Conservation (phyloP, 64 coral and sea anemone species). For the Anthopleura sola region DNA sequence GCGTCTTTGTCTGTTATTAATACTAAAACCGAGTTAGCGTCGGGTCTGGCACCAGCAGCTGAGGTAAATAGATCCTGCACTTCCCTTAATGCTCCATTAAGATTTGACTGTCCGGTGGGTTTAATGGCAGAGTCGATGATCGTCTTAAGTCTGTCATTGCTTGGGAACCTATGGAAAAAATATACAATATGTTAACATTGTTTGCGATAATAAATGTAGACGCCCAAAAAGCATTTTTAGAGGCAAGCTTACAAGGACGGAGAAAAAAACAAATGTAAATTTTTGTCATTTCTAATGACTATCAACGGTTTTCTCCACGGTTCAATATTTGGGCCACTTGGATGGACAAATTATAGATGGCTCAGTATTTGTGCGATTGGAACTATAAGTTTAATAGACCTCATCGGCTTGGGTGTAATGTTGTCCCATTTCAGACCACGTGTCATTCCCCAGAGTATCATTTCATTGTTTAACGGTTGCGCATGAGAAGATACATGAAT, state of each 20-base stretch:
- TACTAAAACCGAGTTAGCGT: conserved; percentile 38
- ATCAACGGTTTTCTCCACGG: neutral
- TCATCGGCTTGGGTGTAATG: too few relatives aligned
- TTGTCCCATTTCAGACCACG: too few relatives aligned
- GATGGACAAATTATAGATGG: neutral
- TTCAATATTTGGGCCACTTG: neutral
- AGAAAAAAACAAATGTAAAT: too few relatives aligned
- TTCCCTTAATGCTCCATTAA: conserved; percentile 28
- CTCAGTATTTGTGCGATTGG: neutral
- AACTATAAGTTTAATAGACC: too few relatives aligned
- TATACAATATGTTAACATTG: too few relatives aligned
- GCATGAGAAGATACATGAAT: too few relatives aligned
- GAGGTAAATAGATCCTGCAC: conserved; percentile 18
- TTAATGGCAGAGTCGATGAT: neutral
- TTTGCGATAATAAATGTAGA: too few relatives aligned
- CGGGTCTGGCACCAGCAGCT: conserved; percentile 19
- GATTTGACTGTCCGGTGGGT: conserved; percentile 12
- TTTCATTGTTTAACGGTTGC: too few relatives aligned
- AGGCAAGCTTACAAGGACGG: too few relatives aligned
- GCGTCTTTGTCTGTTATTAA: conserved; percentile 56
- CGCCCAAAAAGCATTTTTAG: too few relatives aligned
- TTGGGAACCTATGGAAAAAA: neutral
- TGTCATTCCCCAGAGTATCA: too few relatives aligned
- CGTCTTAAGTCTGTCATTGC: conserved; percentile 33
- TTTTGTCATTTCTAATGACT: too few relatives aligned